phyloP scores from a whole-genome alignment of 2,797 vertebrate species.

The Hypotaenidia philippensis region DNA sequence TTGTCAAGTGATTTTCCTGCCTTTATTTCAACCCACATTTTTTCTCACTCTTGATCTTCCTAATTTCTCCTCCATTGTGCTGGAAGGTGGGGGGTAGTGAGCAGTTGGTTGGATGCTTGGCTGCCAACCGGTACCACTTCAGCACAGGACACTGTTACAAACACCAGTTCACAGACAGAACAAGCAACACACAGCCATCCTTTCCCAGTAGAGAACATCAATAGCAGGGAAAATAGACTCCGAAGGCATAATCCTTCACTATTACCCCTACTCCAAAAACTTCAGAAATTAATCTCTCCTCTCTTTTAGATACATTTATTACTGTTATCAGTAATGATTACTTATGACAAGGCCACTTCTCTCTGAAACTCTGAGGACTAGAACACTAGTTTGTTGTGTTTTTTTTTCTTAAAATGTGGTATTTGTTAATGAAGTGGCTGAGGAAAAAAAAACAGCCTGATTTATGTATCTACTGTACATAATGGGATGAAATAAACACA shows the following conservation, averaged over 20 bases:
- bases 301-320: background rate
- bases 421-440: background rate
- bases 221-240: background rate
- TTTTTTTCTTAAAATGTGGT: background rate
- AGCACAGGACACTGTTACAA: background rate
- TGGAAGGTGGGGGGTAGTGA: background rate
- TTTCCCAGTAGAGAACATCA: background rate
- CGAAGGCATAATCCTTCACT: background rate
- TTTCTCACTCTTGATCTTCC: background rate
- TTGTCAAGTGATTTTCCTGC: background rate
- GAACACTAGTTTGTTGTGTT: background rate
- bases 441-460: background rate
- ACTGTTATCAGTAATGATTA: background rate
- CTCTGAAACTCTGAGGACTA: background rate
- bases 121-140: fast-evolving
- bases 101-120: background rate
- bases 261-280: background rate
- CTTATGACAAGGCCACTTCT: background rate
- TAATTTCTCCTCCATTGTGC: background rate
- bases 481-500: background rate
- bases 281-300: background rate
- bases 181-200: background rate
- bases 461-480: background rate
- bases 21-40: background rate
- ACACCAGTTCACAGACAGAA: background rate